These are phyloP conservation scores for Montipora capricornis DNA, from an alignment of 64 coral and sea anemone species.

Conservation along the genomic window DNA sequence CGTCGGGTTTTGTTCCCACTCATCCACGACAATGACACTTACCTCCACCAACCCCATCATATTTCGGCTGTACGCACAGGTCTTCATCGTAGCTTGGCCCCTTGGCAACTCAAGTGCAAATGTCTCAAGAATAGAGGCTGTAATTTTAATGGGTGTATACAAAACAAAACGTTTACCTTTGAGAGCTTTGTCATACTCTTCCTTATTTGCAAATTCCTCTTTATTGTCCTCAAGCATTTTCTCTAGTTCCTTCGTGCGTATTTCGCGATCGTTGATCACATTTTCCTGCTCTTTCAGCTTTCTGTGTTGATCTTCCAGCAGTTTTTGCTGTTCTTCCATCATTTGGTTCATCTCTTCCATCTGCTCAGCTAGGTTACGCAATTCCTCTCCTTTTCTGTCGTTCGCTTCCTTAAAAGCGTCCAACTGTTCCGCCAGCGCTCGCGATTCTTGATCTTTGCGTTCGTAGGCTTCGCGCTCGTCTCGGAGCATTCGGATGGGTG, in stretches of 20 bases:
- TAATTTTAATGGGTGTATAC: not conserved
- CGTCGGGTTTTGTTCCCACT: too few species aligned
- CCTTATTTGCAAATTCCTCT: constrained; percentile 11
- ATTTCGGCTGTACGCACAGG: too few species aligned
- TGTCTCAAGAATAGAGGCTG: not conserved
- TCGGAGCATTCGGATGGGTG: constrained; percentile 36
- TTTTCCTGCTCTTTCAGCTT: constrained; percentile 85
- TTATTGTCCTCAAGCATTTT: constrained; percentile 64
- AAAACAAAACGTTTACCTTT: not conserved
- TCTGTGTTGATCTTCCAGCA: constrained; percentile 92
- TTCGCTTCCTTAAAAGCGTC: constrained; percentile 64
- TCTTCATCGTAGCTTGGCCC: too few species aligned
- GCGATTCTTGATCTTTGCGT: constrained; percentile 51
- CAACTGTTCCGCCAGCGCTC: constrained; percentile 59
- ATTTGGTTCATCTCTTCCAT: constrained; percentile 97
- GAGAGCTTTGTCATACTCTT: constrained; percentile 27
- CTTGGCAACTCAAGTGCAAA: not conserved
- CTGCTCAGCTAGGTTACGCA: constrained; percentile 72
- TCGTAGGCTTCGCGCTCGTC: constrained; percentile 68
- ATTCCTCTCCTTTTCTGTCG: constrained; percentile 75
- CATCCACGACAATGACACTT: too few species aligned
- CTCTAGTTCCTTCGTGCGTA: constrained; percentile 58
- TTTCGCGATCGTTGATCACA: constrained; percentile 70
- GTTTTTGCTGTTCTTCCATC: constrained; percentile 97
- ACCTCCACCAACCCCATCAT: too few species aligned